Evolutionary conservation across 2,113 vertebrate genomes (phyloP).

Genomic region (Desmodus rotundus): DNA sequence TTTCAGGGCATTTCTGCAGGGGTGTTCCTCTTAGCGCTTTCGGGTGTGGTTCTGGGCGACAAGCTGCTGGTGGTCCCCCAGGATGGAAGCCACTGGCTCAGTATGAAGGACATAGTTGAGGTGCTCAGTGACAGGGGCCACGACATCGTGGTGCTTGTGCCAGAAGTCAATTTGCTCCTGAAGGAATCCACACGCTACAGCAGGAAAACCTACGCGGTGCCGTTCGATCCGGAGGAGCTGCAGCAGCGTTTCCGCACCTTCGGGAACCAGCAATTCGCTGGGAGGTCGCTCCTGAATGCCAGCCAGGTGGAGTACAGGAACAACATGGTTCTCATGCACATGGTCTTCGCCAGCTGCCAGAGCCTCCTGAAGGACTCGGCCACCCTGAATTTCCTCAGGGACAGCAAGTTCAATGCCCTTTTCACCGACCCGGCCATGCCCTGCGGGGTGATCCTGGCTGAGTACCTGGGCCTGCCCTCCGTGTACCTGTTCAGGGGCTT

Average conservation of each 20-base stretch:
- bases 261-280: not conserved
- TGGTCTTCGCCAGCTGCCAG: conserved; percentile 57
- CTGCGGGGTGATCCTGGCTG: conserved; percentile 73
- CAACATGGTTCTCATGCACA: not conserved
- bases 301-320: not conserved
- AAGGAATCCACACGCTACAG: conserved; percentile 80
- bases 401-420: conserved; percentile 77
- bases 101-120: conserved; percentile 78
- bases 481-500: conserved; percentile 80
- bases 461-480: conserved; percentile 73
- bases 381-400: conserved; percentile 60
- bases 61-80: conserved; percentile 87
- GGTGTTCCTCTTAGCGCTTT: conserved; percentile 15
- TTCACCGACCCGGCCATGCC: conserved; percentile 79
- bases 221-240: conserved; percentile 66
- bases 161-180: conserved; percentile 81
- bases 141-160: conserved; percentile 84
- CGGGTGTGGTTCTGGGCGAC: conserved; percentile 60
- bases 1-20: not conserved
- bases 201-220: conserved; percentile 74
- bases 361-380: conserved; percentile 77
- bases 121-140: conserved; percentile 85
- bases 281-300: not conserved
- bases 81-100: conserved; percentile 93
- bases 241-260: rapidly evolving